phyloP scores from a whole-genome alignment of 2,888 invertebrate species.

The Unio delphinus region DNA sequence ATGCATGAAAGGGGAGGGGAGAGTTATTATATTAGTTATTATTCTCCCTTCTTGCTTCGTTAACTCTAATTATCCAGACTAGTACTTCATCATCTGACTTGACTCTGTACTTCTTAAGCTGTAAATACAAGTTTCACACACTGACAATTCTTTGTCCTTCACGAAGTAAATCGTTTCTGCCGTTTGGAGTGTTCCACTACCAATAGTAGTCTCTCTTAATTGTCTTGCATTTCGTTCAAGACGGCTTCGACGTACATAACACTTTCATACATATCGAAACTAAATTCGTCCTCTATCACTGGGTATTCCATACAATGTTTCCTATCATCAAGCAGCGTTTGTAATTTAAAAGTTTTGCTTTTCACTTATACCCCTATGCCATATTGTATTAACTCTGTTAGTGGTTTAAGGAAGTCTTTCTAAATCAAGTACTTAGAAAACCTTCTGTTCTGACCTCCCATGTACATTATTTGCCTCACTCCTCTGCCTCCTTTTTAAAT shows the following conservation, averaged over 20 bases:
- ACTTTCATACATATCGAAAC: conserved; percentile 26
- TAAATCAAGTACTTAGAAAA: conserved; percentile 9
- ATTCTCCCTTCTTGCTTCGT: not conserved
- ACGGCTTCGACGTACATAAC: conserved; percentile 22
- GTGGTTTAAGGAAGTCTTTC: conserved; percentile 16
- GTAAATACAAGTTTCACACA: no score
- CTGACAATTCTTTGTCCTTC: no score
- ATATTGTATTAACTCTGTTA: conserved; percentile 15
- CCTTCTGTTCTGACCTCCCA: conserved; percentile 19
- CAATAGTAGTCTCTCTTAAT: no score
- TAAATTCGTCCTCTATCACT: conserved; percentile 7
- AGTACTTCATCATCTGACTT: conserved; percentile 12
- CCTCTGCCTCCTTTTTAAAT: conserved; percentile 13
- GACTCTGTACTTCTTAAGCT: no score
- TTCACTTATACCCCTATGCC: conserved; percentile 5
- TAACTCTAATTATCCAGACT: conserved; percentile 10
- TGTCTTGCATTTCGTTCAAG: conserved; percentile 18
- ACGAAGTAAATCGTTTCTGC: no score
- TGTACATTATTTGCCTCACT: conserved; percentile 21
- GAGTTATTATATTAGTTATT: no score
- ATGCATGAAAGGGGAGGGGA: no score
- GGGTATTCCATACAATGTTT: conserved; percentile 18
- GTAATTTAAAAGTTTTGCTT: not conserved
- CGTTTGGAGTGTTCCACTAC: no score
- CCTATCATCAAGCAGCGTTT: conserved; percentile 4